Evolutionary conservation across 2,888 invertebrate genomes (phyloP).

Genomic region (Agriopis marginaria): DNA sequence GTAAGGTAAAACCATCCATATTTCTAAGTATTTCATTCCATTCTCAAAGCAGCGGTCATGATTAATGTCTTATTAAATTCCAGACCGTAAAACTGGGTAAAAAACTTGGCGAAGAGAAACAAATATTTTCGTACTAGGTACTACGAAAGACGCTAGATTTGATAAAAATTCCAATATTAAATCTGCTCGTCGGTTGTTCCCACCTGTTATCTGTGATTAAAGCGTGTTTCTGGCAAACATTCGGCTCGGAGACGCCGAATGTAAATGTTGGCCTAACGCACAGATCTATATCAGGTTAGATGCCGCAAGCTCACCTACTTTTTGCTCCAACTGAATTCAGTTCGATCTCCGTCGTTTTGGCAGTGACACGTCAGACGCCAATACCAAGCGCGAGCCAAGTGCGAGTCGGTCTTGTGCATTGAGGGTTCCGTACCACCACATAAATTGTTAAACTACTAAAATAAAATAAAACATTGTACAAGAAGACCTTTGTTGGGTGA

Average conservation of each 20-base stretch:
- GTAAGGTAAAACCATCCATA: not conserved
- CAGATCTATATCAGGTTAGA: slow-evolving; percentile 67
- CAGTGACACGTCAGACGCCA: no score
- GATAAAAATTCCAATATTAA: slow-evolving; percentile 81
- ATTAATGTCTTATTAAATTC: slow-evolving; percentile 46
- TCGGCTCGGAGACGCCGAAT: slow-evolving; percentile 66
- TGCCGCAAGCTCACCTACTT: not conserved
- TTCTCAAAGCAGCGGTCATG: slow-evolving; percentile 22
- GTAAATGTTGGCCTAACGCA: slow-evolving; percentile 76
- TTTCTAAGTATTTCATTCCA: slow-evolving; percentile 7
- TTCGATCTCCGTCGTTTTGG: no score
- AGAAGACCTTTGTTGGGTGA: no score
- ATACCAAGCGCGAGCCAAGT: no score
- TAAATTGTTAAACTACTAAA: no score
- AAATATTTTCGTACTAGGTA: slow-evolving; percentile 55
- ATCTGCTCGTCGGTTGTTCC: slow-evolving; percentile 70
- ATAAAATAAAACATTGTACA: no score
- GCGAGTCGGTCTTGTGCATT: no score
- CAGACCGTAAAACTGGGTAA: slow-evolving; percentile 41
- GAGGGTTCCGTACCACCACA: no score
- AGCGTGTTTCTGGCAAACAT: slow-evolving; percentile 74
- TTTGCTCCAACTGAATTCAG: no score
- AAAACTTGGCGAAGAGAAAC: slow-evolving; percentile 50
- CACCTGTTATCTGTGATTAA: slow-evolving; percentile 83
- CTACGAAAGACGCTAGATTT: slow-evolving; percentile 63